Conservation (phyloP, 2,113 vertebrate species). For the Microtus ochrogaster region DNA sequence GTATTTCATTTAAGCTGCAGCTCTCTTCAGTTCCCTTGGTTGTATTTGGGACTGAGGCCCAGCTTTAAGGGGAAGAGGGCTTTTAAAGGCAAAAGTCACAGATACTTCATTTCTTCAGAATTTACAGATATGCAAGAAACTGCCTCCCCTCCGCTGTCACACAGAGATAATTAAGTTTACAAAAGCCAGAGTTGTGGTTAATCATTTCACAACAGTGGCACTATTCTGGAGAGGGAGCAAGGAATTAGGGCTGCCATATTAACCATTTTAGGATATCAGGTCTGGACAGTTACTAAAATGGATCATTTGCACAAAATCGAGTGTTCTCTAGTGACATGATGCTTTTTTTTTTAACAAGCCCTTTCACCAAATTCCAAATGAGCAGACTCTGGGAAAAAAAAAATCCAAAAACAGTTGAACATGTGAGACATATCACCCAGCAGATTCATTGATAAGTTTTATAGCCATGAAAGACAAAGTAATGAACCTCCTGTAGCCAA, state of each 20-base stretch:
- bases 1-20: not conserved
- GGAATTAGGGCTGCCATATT: not conserved
- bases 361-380: conserved; percentile 41
- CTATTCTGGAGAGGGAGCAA: not conserved
- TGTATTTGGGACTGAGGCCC: not conserved
- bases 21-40: not conserved
- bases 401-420: not conserved
- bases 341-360: conserved; percentile 9
- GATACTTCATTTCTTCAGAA: not conserved
- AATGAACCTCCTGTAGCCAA: not conserved
- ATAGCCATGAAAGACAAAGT: conserved; percentile 27
- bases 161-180: not conserved
- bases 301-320: not conserved
- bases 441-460: not conserved
- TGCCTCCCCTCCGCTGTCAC: too few relatives aligned
- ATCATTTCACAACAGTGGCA: not conserved
- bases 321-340: not conserved
- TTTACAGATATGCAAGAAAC: not conserved
- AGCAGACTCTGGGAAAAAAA: conserved; percentile 24
- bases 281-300: not conserved
- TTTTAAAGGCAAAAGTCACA: not conserved
- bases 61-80: not conserved
- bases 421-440: conserved; percentile 6
- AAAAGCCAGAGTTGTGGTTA: not conserved
- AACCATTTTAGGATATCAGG: not conserved